Base-by-base conservation (phyloP, 2,888 invertebrate species). In the Callyntrura sp. region DNA sequence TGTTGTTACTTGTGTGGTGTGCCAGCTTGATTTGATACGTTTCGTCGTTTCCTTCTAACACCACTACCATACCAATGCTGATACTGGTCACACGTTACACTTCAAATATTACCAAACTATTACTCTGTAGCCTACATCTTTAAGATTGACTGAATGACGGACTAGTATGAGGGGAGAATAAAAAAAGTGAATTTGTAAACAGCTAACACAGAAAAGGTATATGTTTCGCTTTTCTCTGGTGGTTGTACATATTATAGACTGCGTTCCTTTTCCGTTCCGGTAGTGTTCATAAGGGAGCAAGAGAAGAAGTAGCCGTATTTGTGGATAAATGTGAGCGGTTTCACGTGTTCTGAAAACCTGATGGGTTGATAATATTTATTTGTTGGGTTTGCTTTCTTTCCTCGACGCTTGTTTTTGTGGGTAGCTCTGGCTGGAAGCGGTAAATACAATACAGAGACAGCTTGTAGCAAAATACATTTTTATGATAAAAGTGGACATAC, bases 321-420 rank as follows among this genome's bases (percentile, higher is more conserved):
- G 20, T 23, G 12, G 5, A 48, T 82, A 82, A 90, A 87, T 87
- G 78, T 87, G 90, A 90, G 83, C 86, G 68, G 90, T 60, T 84
- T 90, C 90, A 90, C 90, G 90, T 90, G 90, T 70, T 83, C 45
- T 12, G 90, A 87, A 90, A 90, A 17, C 78, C 57, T 90, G 90
- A 90, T 87, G 86, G 85, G 90, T 43, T 90, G 55, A 73, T 73
- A 86, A 78, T 78, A 76, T 35, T 2, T 35, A 35, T 78, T 76
- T 57, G 43, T n/a, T 43, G 45, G 28, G 43, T n/a, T 43, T 45
- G 28, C 23, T 57, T 55, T 55, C 12, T 51, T 28, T 48, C 43
- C 70, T n/a, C 14, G 6, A 35, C 35, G 17, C 28, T 62, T 57
- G 11, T 55, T 5, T 25, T 78, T 78, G 51, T 14, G 62, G 23